Evolutionary conservation across 1,140 invertebrate genomes (phyloP), one percentile per base, ranked within the genome.

Genomic region (Arion vulgaris): DNA sequence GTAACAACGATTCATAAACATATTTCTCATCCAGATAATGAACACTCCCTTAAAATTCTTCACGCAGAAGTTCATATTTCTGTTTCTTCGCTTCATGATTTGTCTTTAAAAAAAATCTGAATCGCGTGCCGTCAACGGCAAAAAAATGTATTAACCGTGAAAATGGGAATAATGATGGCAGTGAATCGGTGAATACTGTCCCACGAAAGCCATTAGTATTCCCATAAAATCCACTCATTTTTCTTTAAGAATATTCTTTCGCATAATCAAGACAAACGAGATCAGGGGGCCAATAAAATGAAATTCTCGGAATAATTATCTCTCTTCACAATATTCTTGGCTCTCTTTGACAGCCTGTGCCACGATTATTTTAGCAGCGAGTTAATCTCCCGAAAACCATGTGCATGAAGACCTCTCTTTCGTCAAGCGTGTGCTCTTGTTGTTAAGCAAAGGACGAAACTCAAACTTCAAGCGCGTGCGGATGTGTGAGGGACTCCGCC

Each of bases 241-340:
- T 57, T 57, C 51, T 57, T 57, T 57, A 57, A 57, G 26, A 15
- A 57, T 26, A 57, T 15, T 57, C 51, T 15, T 57, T 23, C 23
- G 51, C 51, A 57, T 57, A 57, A 57, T 57, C 5, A 57, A 57
- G 51, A 57, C 51, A 57, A 57, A 57, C 51, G 51, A 57, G 51
- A 57, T 57, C 51, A 57, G 51, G 51, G 51, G 51, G 17, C 51
- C 15, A 57, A 23, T 23, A 57, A 57, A 26, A 4, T 23, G 17
- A 57, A 23, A 57, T 57, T 57, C 51, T 1, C 19, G 2, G 51
- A 23, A 57, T 57, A 57, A 57, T 57, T 57, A 57, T 57, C 51
- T 57, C 51, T 23, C 51, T 11, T 57, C 51, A 57, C 51, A 57
- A 57, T 57, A 57, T 57, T 57, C 51, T 57, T 19, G 2, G 7